These are phyloP conservation scores for Psammodynastes pulverulentus DNA, from an alignment of 2,113 vertebrate genomes.

Conservation along the genomic window DNA sequence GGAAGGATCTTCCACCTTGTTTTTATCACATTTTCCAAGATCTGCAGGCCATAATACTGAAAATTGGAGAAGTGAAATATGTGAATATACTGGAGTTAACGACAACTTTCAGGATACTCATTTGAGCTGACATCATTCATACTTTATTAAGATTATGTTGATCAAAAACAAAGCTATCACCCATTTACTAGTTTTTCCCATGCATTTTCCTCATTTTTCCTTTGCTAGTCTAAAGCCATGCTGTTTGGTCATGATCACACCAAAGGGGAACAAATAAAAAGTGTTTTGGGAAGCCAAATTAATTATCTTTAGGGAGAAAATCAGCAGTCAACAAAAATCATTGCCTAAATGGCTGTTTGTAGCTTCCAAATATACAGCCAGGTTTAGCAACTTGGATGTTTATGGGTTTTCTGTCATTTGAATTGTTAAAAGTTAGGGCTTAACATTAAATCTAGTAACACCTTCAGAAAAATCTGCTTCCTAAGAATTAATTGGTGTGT, in stretches of 20 bases:
- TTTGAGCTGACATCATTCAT: slow-evolving; percentile 74
- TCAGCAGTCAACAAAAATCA: slow-evolving; percentile 70
- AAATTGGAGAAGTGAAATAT: slow-evolving; percentile 79
- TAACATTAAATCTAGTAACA: slow-evolving; percentile 63
- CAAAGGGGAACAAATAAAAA: slow-evolving; percentile 71
- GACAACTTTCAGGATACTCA: slow-evolving; percentile 68
- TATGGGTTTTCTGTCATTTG: slow-evolving; percentile 68
- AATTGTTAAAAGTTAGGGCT: slow-evolving; percentile 62
- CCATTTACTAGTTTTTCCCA: slow-evolving; percentile 76
- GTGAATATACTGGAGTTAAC: slow-evolving; percentile 64
- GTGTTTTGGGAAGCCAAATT: slow-evolving; percentile 66
- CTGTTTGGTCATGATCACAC: slow-evolving; percentile 93
- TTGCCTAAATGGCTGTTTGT: slow-evolving; percentile 67
- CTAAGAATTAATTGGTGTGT: slow-evolving; percentile 80
- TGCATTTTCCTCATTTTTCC: slow-evolving; percentile 72
- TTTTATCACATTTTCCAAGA: slow-evolving; percentile 97
- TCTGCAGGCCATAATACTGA: slow-evolving; percentile 98
- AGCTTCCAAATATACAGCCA: slow-evolving; percentile 60
- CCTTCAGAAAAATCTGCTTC: slow-evolving; percentile 59
- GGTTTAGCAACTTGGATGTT: slow-evolving; percentile 72
- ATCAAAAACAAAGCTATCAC: slow-evolving; percentile 68
- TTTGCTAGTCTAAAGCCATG: slow-evolving; percentile 79
- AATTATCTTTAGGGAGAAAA: slow-evolving; percentile 64
- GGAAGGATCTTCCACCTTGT: slow-evolving; percentile 99
- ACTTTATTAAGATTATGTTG: slow-evolving; percentile 70